A percentile compares a stretch with the other conserved stretches of the same genome.
These are phyloP conservation scores for Melanchra persicariae DNA, from an alignment of 2,888 invertebrate genomes.

Conservation along the genomic window DNA sequence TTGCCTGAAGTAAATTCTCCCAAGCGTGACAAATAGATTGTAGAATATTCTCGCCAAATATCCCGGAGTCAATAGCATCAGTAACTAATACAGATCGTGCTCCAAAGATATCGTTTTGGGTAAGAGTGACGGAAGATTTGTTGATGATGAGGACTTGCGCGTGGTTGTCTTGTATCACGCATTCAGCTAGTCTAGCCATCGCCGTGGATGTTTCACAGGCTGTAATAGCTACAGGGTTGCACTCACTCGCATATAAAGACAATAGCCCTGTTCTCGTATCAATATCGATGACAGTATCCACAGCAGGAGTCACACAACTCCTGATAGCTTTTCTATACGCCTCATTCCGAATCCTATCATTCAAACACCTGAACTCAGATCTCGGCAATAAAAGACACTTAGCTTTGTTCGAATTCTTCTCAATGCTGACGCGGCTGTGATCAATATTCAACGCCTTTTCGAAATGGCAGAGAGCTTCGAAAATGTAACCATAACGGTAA, in stretches of 20 bases:
- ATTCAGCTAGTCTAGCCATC: conserved; percentile 44
- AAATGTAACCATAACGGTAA: conserved; percentile 77
- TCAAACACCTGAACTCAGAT: conserved; percentile 38
- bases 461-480: conserved; percentile 87
- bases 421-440: conserved; percentile 79
- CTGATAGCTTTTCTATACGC: conserved; percentile 57
- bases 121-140: conserved; percentile 32
- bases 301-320: conserved; percentile 28
- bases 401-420: conserved; percentile 57
- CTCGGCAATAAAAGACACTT: conserved; percentile 47
- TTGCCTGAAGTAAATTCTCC: too few species aligned
- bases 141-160: conserved; percentile 39
- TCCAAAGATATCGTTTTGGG: conserved; percentile 31
- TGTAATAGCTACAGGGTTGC: conserved; percentile 77
- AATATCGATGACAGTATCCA: conserved; percentile 55
- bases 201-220: conserved; percentile 46
- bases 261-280: conserved; percentile 80
- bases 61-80: conserved; percentile 50
- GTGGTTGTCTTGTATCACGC: conserved; percentile 46
- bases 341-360: conserved; percentile 51
- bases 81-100: conserved; percentile 46
- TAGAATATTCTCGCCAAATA: conserved; percentile 79
- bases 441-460: conserved; percentile 84
- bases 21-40: conserved; percentile 75
- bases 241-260: conserved; percentile 90